Evolutionary conservation across 2,888 invertebrate genomes (phyloP), one percentile per base, ranked within the genome.

Genomic region (Cephus rjabovi): DNA sequence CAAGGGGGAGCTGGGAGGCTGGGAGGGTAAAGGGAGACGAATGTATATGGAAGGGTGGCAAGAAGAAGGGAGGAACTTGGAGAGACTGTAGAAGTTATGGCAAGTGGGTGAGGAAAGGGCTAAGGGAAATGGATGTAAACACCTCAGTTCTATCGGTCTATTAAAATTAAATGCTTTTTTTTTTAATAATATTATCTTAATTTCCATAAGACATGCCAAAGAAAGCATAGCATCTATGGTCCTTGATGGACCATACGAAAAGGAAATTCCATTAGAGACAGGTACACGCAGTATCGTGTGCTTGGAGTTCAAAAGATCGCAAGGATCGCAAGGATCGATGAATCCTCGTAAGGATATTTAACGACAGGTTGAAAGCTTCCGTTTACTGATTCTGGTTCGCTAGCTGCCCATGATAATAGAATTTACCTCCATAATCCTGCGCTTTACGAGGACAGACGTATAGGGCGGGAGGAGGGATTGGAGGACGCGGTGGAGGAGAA

Each of bases 361-460:
- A 87, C 83, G 88, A 87, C 83, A 85, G 82, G 85, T 86, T 85
- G 85, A 87, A 86, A 87, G 85, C 83, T 87, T 86, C 86, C 87
- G 86, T 86, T 87, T 87, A 87, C 87, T 82, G 86, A 83, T 85
- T 86, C 83, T 85, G 85, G 86, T 85, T 86, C 85, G 84, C 87
- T 83, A 82, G 83, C 84, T 81, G 83, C 80, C 85, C 84, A 80
- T 81, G 85, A 85, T 90, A 89, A 89, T 90, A 87, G 86, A 87
- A 89, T 89, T 89, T 86, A 85, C 84, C 86, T 83, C 86, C 84
- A 87, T 90, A 90, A 90, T 89, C 89, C 85, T 81, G 84, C 87
- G 87, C 87, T 89, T 89, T 88, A 89, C 86, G 89, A 88, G 88
- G 86, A 75, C 77, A 68, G 78, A 77, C 70, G 75, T 56, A 74